Evolutionary conservation across 2,113 vertebrate species (phyloP), one percentile per base, ranked within the genome.

Genomic region (Oryzias curvinotus): DNA sequence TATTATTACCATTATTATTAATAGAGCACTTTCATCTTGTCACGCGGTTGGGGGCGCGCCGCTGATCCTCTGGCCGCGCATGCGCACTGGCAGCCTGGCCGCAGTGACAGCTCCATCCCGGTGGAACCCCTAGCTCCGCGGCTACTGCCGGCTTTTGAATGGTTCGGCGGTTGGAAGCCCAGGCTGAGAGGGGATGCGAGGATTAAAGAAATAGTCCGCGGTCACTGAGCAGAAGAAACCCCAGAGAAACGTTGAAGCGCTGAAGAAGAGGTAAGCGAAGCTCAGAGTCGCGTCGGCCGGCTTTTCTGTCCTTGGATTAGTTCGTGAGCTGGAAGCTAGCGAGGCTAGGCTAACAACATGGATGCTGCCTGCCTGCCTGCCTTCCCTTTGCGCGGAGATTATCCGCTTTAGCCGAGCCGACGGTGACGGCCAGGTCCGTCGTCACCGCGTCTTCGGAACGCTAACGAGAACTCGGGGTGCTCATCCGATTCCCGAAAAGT

Each of bases 291-390:
- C 44, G 28, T 50, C 56, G 54, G 47, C 26, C 62, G 46, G 76
- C 50, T 72, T 36, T 46, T 26, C 62, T 77, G 81, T 45, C 84
- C 80, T 83, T 79, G 87, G 87, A 87, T 88, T 87, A 86, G 77
- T 80, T 68, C 72, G 76, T 78, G 52, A 58, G 78, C 73, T 78
- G 61, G 30, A 0, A 5, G 81, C 78, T 84, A 73, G 26, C 21
- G 63, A 58, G 51, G 17, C 26, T 65, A 48, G 53, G 65, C 64
- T 69, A 30, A 6, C 53, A 84, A 85, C 78, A 87, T 85, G 87
- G 84, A 84, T 77, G 83, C 81, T 68, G 53, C 56, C 45, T 55
- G 62, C 58, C 67, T 65, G 21, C 21, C 21, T 23, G 2, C n/a
- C n/a, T n/a, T n/a, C n/a, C 2, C 2, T 14, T 52, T 84, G 60